A percentile compares a stretch with the other conserved stretches of the same genome.
phyloP scores from a whole-genome alignment of 2,797 vertebrate species.

The Ctenopoma kingsleyae region DNA sequence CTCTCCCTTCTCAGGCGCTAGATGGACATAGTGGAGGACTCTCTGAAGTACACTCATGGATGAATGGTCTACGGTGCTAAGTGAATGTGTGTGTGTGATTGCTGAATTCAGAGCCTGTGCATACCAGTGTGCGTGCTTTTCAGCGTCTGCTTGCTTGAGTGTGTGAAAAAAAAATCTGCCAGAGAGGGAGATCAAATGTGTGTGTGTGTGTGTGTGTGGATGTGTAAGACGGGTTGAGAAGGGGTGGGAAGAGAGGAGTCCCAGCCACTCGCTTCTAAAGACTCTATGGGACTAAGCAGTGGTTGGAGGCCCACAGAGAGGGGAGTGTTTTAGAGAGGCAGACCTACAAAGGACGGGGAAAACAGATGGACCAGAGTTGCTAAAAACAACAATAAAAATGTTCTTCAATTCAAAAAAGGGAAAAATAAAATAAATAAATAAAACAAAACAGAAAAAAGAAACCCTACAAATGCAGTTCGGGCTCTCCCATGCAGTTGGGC shows the following conservation, averaged over 20 bases:
- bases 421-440: slow-evolving; percentile 29
- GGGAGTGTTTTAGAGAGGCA: slow-evolving; percentile 57
- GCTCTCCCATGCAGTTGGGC: slow-evolving; percentile 54
- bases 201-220: slow-evolving; percentile 18
- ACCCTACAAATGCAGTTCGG: slow-evolving; percentile 46
- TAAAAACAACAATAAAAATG: slow-evolving; percentile 59
- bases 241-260: slow-evolving; percentile 49
- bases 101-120: slow-evolving; percentile 56
- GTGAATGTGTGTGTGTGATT: slow-evolving; percentile 52
- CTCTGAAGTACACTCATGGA: slow-evolving; percentile 66
- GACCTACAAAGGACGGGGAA: slow-evolving; percentile 53
- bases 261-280: slow-evolving; percentile 46
- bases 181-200: slow-evolving; percentile 46
- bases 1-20: slow-evolving; percentile 52
- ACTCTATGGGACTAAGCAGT: slow-evolving; percentile 46
- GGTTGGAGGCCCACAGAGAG: slow-evolving; percentile 52
- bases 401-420: slow-evolving; percentile 31
- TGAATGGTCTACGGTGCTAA: slow-evolving; percentile 71
- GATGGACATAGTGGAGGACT: slow-evolving; percentile 71
- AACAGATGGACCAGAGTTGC: slow-evolving; percentile 49
- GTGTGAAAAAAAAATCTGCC: slow-evolving; percentile 55
- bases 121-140: slow-evolving; percentile 56
- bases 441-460: slow-evolving; percentile 18
- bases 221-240: slow-evolving; percentile 48
- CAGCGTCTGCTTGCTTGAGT: slow-evolving; percentile 51